These are phyloP conservation scores for Cliona cf. orientalis DNA, from an alignment of 37 sponge, comb jelly and placozoan species.

Conservation along the genomic window DNA sequence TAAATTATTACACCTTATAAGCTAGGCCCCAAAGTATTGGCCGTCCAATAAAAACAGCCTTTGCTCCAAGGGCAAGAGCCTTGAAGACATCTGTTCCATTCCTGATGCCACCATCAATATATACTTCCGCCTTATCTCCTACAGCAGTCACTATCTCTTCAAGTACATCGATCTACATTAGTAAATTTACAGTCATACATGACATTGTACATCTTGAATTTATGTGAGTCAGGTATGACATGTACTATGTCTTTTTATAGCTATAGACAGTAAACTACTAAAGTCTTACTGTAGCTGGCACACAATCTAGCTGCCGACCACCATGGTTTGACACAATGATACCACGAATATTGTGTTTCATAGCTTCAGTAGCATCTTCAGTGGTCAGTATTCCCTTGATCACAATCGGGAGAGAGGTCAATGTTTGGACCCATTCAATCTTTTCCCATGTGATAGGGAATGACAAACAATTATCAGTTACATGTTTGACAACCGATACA, in stretches of 20 bases:
- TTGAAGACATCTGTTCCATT: slow-evolving; percentile 83
- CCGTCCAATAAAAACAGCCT: too few relatives aligned
- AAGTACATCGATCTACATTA: slow-evolving; percentile 62
- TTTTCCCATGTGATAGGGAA: slow-evolving; percentile 79
- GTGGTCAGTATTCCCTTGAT: slow-evolving; percentile 78
- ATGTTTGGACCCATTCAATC: slow-evolving; percentile 65
- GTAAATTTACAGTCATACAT: neutral
- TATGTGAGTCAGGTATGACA: neutral
- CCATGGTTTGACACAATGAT: slow-evolving; percentile 90
- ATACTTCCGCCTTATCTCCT: slow-evolving; percentile 55
- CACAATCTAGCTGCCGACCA: slow-evolving; percentile 80
- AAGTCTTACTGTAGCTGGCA: slow-evolving; percentile 74
- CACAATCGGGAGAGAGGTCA: slow-evolving; percentile 68
- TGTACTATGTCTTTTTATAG: too few relatives aligned
- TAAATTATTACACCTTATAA: slow-evolving; percentile 64
- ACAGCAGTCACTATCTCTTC: slow-evolving; percentile 67
- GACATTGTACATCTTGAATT: neutral
- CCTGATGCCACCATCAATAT: slow-evolving; percentile 79
- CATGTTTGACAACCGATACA: too few relatives aligned
- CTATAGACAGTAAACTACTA: too few relatives aligned
- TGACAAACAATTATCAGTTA: too few relatives aligned
- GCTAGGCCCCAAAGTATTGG: slow-evolving; percentile 83
- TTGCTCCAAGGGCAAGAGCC: slow-evolving; percentile 84
- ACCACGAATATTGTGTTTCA: slow-evolving; percentile 56
- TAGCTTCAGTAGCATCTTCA: slow-evolving; percentile 75